phyloP scores from a whole-genome alignment of 2,797 vertebrate genomes.

The Esox lucius region DNA sequence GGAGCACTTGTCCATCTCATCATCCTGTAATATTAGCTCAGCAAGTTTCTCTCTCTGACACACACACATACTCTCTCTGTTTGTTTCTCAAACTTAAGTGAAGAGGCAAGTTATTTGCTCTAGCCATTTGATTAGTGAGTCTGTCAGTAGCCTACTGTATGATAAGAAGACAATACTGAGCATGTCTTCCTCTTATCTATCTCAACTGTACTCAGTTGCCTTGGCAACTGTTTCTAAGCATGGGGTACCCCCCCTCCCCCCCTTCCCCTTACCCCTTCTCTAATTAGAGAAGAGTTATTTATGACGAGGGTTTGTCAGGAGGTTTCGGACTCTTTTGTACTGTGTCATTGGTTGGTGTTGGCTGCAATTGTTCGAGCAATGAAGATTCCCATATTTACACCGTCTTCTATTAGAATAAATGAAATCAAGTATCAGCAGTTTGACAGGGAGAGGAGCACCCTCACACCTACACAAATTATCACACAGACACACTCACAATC shows the following conservation, averaged over 20 bases:
- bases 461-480: background rate
- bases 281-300: background rate
- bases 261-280: background rate
- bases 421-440: conserved; percentile 53
- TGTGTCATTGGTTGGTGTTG: conserved; percentile 1
- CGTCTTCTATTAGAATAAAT: conserved; percentile 45
- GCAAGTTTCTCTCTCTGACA: conserved; percentile 13
- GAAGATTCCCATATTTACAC: conserved; percentile 37
- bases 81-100: conserved; percentile 21
- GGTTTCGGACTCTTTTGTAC: background rate
- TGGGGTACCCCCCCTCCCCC: conserved; percentile 45
- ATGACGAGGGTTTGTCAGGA: background rate
- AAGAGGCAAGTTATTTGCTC: conserved; percentile 15
- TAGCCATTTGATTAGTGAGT: conserved; percentile 20
- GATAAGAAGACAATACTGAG: conserved; percentile 37
- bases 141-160: background rate
- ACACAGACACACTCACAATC: background rate
- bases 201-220: conserved; percentile 61
- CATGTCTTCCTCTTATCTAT: conserved; percentile 46
- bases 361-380: conserved; percentile 10
- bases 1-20: conserved; percentile 8
- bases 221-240: conserved; percentile 63
- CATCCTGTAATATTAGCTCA: conserved; percentile 15
- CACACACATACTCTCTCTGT: background rate
- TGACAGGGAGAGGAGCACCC: conserved; percentile 31